phyloP scores from a whole-genome alignment of 1,140 invertebrate species.

The Thrips palmi region DNA sequence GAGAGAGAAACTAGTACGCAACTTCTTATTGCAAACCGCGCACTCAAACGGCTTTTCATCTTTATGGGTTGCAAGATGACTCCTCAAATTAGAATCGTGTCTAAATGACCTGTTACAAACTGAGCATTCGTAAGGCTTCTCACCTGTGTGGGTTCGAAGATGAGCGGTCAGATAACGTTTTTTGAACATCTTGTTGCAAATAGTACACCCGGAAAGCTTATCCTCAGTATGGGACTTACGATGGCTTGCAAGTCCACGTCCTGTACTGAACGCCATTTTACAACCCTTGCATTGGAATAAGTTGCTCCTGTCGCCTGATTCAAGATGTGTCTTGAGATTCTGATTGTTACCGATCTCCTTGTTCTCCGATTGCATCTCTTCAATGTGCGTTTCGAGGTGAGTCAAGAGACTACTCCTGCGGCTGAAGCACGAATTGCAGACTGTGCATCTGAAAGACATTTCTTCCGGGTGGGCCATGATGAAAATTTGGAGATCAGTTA shows the following conservation, averaged over 20 bases:
- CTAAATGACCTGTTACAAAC: slow-evolving; percentile 2
- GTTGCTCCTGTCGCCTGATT: too few relatives aligned
- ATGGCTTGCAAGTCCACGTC: slow-evolving; percentile 26
- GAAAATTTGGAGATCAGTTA: too few relatives aligned
- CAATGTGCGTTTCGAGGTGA: too few relatives aligned
- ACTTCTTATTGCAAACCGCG: slow-evolving; percentile 10
- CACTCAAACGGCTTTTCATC: slow-evolving; percentile 4
- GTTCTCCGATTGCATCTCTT: too few relatives aligned
- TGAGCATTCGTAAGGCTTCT: slow-evolving; percentile 12
- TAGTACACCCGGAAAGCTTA: slow-evolving; percentile 35
- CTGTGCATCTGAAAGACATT: slow-evolving; percentile 12
- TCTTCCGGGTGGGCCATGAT: slow-evolving; percentile 12
- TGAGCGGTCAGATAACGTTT: slow-evolving; percentile 52
- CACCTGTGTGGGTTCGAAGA: slow-evolving; percentile 14
- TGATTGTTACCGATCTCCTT: too few relatives aligned
- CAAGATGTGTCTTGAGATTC: too few relatives aligned
- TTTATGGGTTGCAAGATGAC: slow-evolving; percentile 6
- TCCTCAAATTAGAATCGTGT: background rate
- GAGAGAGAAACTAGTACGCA: slow-evolving; percentile 15
- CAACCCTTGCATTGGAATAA: too few relatives aligned
- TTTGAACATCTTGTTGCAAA: slow-evolving; percentile 50
- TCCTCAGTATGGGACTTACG: slow-evolving; percentile 25
- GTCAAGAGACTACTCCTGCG: slow-evolving; percentile 11
- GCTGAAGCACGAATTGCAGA: slow-evolving; percentile 10
- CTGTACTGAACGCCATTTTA: too few relatives aligned